phyloP scores from a whole-genome alignment of 2,113 vertebrate genomes.

The Formicarius rufipectus region DNA sequence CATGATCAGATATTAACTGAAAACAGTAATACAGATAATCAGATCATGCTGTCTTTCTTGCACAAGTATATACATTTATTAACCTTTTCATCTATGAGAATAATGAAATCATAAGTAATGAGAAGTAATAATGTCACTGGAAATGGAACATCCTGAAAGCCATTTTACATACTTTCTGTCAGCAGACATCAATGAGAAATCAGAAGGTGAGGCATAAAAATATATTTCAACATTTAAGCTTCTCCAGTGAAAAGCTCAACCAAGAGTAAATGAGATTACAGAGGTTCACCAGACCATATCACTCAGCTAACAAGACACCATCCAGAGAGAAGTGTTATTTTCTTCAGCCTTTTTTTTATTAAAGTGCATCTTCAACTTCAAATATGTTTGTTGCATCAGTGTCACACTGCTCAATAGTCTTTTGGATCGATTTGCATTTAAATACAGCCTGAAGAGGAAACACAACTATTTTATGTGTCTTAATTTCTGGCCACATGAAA shows the following conservation, averaged over 20 bases:
- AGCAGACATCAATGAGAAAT: background rate
- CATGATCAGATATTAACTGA: slow-evolving; percentile 63
- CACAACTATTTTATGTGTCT: background rate
- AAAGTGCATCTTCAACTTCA: background rate
- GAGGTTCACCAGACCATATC: background rate
- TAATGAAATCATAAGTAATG: background rate
- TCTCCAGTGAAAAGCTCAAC: background rate
- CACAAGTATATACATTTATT: slow-evolving; percentile 19
- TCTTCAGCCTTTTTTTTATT: background rate
- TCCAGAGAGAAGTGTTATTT: background rate
- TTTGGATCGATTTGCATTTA: background rate
- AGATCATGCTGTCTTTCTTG: background rate
- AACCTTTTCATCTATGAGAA: slow-evolving; percentile 37
- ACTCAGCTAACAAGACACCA: background rate
- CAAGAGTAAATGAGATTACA: background rate
- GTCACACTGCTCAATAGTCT: background rate
- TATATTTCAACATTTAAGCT: background rate
- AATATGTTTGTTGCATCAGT: background rate
- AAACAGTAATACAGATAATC: slow-evolving; percentile 66
- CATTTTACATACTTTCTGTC: background rate
- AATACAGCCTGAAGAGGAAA: background rate
- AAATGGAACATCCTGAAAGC: background rate
- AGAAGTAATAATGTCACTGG: background rate
- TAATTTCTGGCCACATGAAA: background rate
- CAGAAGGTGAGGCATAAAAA: background rate